Evolutionary conservation across 2,888 invertebrate species (phyloP), one percentile per base, ranked within the genome.

Genomic region (Steinernema hermaphroditum): DNA sequence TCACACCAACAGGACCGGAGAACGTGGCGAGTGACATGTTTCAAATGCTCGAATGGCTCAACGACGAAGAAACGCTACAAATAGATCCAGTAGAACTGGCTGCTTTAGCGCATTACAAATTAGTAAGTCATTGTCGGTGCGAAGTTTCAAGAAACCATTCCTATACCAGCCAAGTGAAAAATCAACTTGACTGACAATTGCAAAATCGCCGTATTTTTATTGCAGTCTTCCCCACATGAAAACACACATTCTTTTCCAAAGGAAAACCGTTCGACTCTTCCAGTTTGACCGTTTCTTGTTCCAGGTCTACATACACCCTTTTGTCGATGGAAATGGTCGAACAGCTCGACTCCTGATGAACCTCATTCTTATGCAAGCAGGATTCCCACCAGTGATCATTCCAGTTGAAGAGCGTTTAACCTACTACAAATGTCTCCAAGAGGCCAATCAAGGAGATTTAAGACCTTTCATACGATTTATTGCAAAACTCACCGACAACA

Each of bases 341-440:
- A 96, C 96, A 0, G 94, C 95, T 16, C 90, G 97, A 34, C 90
- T 97, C 29, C 90, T 97, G 0, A 96, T 97, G 96, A 97, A 97
- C 88, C 91, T 95, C 81, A 91, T 97, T 77, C 90, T 97, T 41
- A 93, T 97, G 93, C 87, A 93, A 87, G 93, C 93, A 0, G 96
- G 96, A 0, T 97, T 93, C 89, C 96, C 96, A 16, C 78, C 80
- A 29, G 77, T 77, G 6, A 82, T 82, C 22, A 77, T 83, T 16
- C 82, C 82, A 1, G 83, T 83, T 9, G 80, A 80, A 50, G 76
- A 79, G n/a, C 72, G 83, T 24, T 92, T 93, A 86, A 79, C 86
- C 37, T 90, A 90, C 83, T 96, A 96, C 87, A 92, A 94, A 83
- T 92, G 92, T 80, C 89, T 97, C 37, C 92, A 94, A 87, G 90